Percentiles rank a stretch among this genome's conserved stretches.
phyloP scores from a whole-genome alignment of 2,113 vertebrate genomes.

The Rhegmatorhina hoffmannsi region DNA sequence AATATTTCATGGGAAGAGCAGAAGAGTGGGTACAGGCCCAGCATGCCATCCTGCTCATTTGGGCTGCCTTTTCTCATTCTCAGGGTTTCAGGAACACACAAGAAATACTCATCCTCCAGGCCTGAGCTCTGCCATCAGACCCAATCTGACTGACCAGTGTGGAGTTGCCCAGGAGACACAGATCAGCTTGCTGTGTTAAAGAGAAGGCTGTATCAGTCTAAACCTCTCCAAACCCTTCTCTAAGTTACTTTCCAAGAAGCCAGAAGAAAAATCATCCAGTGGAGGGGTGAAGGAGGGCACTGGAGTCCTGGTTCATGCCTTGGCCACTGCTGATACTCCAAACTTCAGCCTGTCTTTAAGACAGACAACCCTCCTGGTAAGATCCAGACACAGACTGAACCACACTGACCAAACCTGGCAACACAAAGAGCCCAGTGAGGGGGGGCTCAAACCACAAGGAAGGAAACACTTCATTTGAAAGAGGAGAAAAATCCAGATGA shows the following conservation, averaged over 20 bases:
- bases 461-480: not conserved
- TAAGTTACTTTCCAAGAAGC: not conserved
- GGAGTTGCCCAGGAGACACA: not conserved
- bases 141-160: rapidly evolving
- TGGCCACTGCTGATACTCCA: not conserved
- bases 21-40: not conserved
- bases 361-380: not conserved
- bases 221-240: not conserved
- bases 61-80: not conserved
- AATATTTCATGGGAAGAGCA: not conserved
- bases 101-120: not conserved
- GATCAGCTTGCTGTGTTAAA: not conserved
- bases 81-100: not conserved
- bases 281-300: not conserved
- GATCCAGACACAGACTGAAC: not conserved
- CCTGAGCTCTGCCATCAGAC: not conserved
- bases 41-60: not conserved
- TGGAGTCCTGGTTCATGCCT: not conserved
- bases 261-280: not conserved
- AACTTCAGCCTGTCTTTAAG: not conserved
- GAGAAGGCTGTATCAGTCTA: not conserved
- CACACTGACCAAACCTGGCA: not conserved
- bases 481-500: not conserved
- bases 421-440: not conserved
- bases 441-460: not conserved